Percentiles rank a stretch among this genome's conserved stretches.
Evolutionary conservation across 1,140 invertebrate genomes (phyloP).

Genomic region (Drosophila sulfurigaster): DNA sequence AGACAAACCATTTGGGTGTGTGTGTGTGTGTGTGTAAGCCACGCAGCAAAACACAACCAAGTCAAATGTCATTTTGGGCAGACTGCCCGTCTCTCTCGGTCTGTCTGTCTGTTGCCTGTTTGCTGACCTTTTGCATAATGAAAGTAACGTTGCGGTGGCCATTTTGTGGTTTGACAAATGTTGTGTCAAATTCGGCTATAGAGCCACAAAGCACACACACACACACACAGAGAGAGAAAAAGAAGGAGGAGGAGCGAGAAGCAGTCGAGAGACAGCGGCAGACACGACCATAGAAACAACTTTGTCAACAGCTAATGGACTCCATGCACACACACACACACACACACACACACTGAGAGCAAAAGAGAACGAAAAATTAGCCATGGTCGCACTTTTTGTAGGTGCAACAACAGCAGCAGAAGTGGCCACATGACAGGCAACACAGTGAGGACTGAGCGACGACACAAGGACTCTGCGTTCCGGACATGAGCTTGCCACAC

Average conservation of each 20-base stretch:
- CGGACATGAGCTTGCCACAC: conserved; percentile 47
- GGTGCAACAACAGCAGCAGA: conserved; percentile 48
- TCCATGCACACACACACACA: conserved; percentile 39
- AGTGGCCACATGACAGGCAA: conserved; percentile 49
- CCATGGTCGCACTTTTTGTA: conserved; percentile 56
- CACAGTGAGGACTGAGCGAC: conserved; percentile 8
- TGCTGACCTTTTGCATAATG: conserved; percentile 80
- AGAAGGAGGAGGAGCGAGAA: background rate
- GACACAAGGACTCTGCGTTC: conserved; percentile 28
- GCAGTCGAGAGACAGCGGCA: conserved; percentile 16
- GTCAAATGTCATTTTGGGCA: conserved; percentile 66
- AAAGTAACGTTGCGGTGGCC: conserved; percentile 79
- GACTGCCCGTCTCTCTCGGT: background rate
- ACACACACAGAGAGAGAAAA: conserved; percentile 32
- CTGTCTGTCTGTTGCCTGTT: conserved; percentile 41
- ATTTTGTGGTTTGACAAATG: conserved; percentile 83
- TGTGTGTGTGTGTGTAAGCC: background rate
- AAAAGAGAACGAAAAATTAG: conserved; percentile 69
- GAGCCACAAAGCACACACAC: conserved; percentile 59
- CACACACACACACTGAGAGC: conserved; percentile 27
- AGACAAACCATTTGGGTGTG: conserved; percentile 43
- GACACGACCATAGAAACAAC: conserved; percentile 61
- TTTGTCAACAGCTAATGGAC: conserved; percentile 83
- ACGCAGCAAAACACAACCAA: conserved; percentile 35
- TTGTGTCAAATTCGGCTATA: conserved; percentile 82